phyloP scores from a whole-genome alignment of 2,797 vertebrate species.

The Acestrorhynchus altus region DNA sequence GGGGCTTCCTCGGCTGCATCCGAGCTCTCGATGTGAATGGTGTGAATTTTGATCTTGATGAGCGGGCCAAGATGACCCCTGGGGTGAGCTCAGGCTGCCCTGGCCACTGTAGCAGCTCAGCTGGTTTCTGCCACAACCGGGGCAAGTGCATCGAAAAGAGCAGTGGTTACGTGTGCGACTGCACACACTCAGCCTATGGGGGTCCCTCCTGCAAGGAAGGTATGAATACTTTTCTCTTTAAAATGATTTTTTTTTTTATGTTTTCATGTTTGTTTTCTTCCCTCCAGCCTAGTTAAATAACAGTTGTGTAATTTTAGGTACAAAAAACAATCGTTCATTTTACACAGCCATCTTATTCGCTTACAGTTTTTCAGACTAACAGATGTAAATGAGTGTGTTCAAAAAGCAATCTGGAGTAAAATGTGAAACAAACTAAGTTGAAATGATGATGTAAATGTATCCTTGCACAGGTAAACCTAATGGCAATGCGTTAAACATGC shows the following conservation, averaged over 20 bases:
- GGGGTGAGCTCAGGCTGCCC: slow-evolving; percentile 92
- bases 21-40: slow-evolving; percentile 89
- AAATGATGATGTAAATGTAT: too few species aligned
- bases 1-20: slow-evolving; percentile 93
- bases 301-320: too few species aligned
- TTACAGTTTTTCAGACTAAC: too few species aligned
- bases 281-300: too few species aligned
- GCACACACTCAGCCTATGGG: slow-evolving; percentile 89
- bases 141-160: slow-evolving; percentile 93
- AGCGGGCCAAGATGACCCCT: slow-evolving; percentile 86
- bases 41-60: slow-evolving; percentile 88
- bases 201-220: slow-evolving; percentile 93
- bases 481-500: too few species aligned
- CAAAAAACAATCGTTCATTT: too few species aligned
- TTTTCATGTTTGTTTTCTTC: not conserved
- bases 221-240: slow-evolving; percentile 57
- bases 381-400: too few species aligned
- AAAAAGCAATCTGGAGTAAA: too few species aligned
- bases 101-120: slow-evolving; percentile 94
- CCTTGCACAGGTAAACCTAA: too few species aligned
- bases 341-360: too few species aligned
- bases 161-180: slow-evolving; percentile 92
- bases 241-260: too few species aligned
- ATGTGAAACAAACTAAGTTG: too few species aligned
- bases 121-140: slow-evolving; percentile 89